Evolutionary conservation across 2,797 vertebrate genomes (phyloP), one percentile per base, ranked within the genome.

Genomic region (Xiphophorus birchmanni): DNA sequence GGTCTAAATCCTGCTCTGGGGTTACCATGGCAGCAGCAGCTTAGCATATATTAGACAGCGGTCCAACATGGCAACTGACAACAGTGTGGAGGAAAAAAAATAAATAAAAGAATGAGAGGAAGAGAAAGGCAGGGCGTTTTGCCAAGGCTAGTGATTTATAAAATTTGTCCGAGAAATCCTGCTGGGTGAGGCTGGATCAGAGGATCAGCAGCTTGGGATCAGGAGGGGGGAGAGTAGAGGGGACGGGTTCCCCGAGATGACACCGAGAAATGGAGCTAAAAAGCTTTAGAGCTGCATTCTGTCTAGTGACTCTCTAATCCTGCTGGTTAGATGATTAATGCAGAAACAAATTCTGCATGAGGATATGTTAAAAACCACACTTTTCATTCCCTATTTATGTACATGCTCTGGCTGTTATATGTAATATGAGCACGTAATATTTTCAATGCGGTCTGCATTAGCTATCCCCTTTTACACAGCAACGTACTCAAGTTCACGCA

Each of bases 21-120:
- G 95, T 96, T 96, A 93, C 95, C 95, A 95, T 96, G 94, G 95
- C 94, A 96, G 95, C 95, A 92, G 91, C 85, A 93, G 94, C 91
- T 96, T 95, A 95, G 95, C 95, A 96, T 96, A 95, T 89, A 95
- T 96, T 95, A 95, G 91, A 95, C 88, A 91, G 92, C 84, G 60
- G 92, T 89, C 92, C 90, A 92, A 91, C 84, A 80, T 94, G 90
- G 90, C 89, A 88, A 84, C 76, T 65, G 83, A 82, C 76, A 78
- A 73, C 79, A 48, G 44, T 78, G 42, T 72, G 56, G 23, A 21
- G 3, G 29, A 54, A 2, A 2, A 29, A 60, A 35, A 58, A 71
- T 21, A 72, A 12, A 42, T 23, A 23, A 21, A 4, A 48, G 35
- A 40, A 40, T 40, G 40, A 47, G 48, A 21, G 48, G 21, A 23